Evolutionary conservation across 2,888 invertebrate genomes (phyloP).

Genomic region (Agonum fuliginosum): DNA sequence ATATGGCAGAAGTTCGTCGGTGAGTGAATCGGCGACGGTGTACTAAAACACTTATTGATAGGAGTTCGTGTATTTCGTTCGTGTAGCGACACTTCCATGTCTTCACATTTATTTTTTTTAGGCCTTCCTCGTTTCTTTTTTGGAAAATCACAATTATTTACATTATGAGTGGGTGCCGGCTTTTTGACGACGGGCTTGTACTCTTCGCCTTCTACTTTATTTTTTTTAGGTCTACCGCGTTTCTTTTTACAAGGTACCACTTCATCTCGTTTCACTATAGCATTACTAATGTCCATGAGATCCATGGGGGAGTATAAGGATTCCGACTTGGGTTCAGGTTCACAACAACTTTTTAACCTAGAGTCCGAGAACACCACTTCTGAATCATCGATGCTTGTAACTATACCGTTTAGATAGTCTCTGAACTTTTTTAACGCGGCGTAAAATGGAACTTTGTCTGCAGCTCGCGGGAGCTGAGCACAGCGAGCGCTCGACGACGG

Average conservation of each 20-base stretch:
- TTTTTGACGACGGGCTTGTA: constrained; percentile 74
- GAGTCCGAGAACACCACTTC: constrained; percentile 90
- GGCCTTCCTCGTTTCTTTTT: constrained; percentile 93
- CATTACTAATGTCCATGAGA: constrained; percentile 73
- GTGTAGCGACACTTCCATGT: constrained; percentile 72
- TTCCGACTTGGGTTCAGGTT: constrained; percentile 75
- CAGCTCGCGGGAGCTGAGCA: constrained; percentile 96
- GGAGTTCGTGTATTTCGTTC: constrained; percentile 72
- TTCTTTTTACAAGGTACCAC: constrained; percentile 88
- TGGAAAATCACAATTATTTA: constrained; percentile 78
- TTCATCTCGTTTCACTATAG: constrained; percentile 76
- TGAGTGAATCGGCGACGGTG: constrained; percentile 74
- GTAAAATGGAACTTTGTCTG: constrained; percentile 99
- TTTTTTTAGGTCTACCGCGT: constrained; percentile 92
- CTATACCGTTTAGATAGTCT: constrained; percentile 92
- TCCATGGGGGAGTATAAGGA: constrained; percentile 68
- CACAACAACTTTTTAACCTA: constrained; percentile 79
- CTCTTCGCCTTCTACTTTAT: constrained; percentile 82
- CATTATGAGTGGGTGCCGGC: constrained; percentile 66
- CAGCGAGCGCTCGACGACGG: constrained; percentile 98
- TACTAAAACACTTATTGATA: constrained; percentile 73
- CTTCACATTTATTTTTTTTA: constrained; percentile 86
- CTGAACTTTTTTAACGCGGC: constrained; percentile 95
- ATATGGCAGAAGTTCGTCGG: constrained; percentile 73
- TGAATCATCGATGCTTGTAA: constrained; percentile 88